Evolutionary conservation across 1,140 invertebrate genomes (phyloP), one percentile per base, ranked within the genome.

Genomic region (Brachionus asplanchnoidis): DNA sequence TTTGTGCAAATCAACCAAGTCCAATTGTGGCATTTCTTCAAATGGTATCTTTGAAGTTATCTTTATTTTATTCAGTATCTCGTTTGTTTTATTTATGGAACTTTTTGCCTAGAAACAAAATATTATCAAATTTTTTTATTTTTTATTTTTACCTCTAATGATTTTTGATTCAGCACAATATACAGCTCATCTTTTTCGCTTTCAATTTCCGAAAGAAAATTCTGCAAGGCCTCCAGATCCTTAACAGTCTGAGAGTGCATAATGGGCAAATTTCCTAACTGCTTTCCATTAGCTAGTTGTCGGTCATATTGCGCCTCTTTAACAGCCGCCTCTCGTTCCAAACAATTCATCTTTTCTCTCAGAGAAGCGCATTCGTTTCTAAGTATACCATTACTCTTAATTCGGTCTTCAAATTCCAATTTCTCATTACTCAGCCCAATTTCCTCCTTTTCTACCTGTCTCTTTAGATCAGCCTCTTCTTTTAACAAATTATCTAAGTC

Each of bases 271-370:
- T 82, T 82, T 4, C 42, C 79, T 6, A 82, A 12, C 12, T 60
- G 36, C 44, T 82, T 60, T 2, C 79, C 79, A 46, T 53, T 82
- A 1, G 79, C 50, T 14, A 82, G 20, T n/a, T 82, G 79, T 46
- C 42, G 32, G 28, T 82, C 79, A 46, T 82, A 82, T 65, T 82
- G 79, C n/a, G 79, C 79, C n/a, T 68, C 79, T 65, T 82, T 82
- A 8, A 40, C 65, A 20, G 79, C 53, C 36, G 46, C 53, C 8
- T 82, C 79, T 20, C 36, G 46, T 65, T 80, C 77, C 77, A 80
- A 36, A 26, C 28, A 12, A 36, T 32, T 65, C 9, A 80, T 20
- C 9, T 42, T 73, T 20, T 77, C 44, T 26, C 26, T 77, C 7
- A 77, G 9, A 77, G 6, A 32, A 26, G 20, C 23, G 42, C 44